Evolutionary conservation across 1,140 invertebrate species (phyloP).

Genomic region (Hypsibius dujardini): DNA sequence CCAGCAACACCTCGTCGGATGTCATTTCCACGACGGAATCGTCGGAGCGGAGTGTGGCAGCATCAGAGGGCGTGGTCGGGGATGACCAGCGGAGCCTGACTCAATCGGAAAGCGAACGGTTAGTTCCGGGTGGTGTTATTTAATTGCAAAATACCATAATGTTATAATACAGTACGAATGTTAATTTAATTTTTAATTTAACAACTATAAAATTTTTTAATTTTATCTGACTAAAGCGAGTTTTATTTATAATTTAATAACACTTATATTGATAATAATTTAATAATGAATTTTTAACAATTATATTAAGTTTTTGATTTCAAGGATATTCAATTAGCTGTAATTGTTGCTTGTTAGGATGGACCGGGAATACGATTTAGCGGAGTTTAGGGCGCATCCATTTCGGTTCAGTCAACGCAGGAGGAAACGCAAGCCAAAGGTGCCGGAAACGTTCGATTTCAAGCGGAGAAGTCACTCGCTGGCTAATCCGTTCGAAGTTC

Average conservation of each 20-base stretch:
- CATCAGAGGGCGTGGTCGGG: neutral
- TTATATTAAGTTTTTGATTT: neutral
- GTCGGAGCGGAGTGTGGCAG: no score
- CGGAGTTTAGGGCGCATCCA: constrained; percentile 12
- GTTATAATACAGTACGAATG: no score
- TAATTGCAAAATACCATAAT: no score
- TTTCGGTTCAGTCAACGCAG: constrained; percentile 1
- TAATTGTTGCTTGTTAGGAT: neutral
- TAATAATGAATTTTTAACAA: neutral
- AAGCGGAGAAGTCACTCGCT: constrained; percentile 1
- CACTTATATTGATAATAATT: no score
- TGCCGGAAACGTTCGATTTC: neutral
- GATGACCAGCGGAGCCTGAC: neutral
- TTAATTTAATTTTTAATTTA: no score
- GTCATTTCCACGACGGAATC: neutral
- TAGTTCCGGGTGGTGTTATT: no score
- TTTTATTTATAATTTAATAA: no score
- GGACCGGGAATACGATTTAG: neutral
- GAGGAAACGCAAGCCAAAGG: neutral
- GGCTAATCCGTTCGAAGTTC: constrained; percentile 7
- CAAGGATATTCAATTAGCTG: neutral
- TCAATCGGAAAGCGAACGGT: constrained; percentile 1
- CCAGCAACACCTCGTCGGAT: neutral
- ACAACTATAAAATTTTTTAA: no score
- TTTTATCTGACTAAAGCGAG: no score